A percentile compares a stretch with the other conserved stretches of the same genome.
Conservation (phyloP, 2,888 invertebrate species). For the Cylloceria caligata region DNA sequence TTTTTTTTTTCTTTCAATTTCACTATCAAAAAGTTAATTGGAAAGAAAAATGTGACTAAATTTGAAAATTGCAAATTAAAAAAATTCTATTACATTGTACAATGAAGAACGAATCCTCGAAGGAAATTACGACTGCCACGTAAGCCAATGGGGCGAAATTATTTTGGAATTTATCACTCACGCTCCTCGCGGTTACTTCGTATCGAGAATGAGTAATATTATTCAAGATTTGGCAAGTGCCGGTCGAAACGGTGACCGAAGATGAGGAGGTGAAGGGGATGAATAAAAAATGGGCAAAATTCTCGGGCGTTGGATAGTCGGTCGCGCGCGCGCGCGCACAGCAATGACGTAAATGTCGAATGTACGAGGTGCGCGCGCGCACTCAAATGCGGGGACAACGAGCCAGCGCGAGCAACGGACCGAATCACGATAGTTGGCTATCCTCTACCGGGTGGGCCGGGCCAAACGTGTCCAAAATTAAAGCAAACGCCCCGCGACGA, state of each 20-base stretch:
- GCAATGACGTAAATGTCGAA: slow-evolving; percentile 65
- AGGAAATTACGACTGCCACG: slow-evolving; percentile 33
- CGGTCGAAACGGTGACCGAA: slow-evolving; percentile 24
- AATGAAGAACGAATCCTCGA: background rate
- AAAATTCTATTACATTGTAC: background rate
- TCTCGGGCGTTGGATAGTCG: slow-evolving; percentile 23
- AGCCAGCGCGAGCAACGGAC: slow-evolving; percentile 70
- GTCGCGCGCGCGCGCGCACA: slow-evolving; percentile 7
- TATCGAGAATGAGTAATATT: slow-evolving; percentile 25
- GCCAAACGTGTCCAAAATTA: slow-evolving; percentile 72
- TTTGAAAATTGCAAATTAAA: no score
- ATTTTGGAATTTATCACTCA: slow-evolving; percentile 34
- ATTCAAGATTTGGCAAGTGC: slow-evolving; percentile 58
- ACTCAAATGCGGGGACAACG: slow-evolving; percentile 63
- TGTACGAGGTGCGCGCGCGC: slow-evolving; percentile 58
- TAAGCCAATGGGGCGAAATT: slow-evolving; percentile 36
- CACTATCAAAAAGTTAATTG: no score
- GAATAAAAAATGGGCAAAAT: slow-evolving; percentile 36
- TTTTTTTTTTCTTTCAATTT: background rate
- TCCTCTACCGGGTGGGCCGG: slow-evolving; percentile 71
- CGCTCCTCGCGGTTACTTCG: slow-evolving; percentile 7
- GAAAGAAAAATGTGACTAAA: no score
- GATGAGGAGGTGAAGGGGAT: background rate
- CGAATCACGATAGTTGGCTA: slow-evolving; percentile 73
- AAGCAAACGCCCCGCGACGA: slow-evolving; percentile 67